Evolutionary conservation across 2,797 vertebrate species (phyloP).

Genomic region (Mionectes olivaceus): DNA sequence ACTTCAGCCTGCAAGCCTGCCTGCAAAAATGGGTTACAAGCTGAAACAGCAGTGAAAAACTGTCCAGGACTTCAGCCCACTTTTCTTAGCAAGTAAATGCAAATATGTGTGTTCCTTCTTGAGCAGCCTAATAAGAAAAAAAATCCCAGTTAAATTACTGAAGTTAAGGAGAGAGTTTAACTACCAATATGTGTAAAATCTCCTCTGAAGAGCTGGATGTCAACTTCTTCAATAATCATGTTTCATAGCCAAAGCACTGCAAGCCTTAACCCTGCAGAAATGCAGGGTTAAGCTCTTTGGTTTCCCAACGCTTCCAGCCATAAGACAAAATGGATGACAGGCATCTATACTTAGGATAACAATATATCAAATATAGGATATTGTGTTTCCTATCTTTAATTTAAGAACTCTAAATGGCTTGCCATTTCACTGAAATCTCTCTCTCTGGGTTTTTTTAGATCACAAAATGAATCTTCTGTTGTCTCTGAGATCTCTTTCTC

Average conservation of each 20-base stretch:
- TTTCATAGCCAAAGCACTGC: neutral
- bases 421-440: neutral
- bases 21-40: neutral
- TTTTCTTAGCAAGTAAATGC: neutral
- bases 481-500: neutral
- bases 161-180: neutral
- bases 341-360: slow-evolving; percentile 3
- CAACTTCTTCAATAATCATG: neutral
- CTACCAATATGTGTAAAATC: neutral
- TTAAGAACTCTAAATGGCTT: neutral
- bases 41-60: neutral
- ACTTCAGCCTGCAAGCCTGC: neutral
- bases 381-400: slow-evolving; percentile 19
- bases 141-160: neutral
- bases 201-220: neutral
- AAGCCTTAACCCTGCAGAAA: neutral
- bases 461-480: neutral
- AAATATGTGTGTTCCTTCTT: neutral
- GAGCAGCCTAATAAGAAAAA: neutral
- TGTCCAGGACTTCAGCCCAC: neutral
- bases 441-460: neutral
- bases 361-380: neutral
- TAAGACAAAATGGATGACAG: neutral
- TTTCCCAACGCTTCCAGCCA: neutral
- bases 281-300: slow-evolving; percentile 9